phyloP scores from a whole-genome alignment of 2,113 vertebrate genomes.

The Colaptes auratus region DNA sequence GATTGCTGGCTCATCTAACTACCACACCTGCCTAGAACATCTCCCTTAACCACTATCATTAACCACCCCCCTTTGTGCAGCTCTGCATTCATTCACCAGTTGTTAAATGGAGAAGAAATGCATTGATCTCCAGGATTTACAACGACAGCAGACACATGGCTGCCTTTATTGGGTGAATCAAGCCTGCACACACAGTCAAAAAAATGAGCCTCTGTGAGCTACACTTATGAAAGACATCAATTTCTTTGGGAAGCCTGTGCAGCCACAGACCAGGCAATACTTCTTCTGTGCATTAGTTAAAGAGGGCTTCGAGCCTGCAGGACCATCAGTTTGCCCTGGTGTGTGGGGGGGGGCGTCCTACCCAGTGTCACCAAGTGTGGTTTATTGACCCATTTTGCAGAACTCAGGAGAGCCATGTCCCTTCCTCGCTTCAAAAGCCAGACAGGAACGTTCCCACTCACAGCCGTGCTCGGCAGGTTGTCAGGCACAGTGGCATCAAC shows the following conservation, averaged over 20 bases:
- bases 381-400: neutral
- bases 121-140: constrained; percentile 20
- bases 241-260: neutral
- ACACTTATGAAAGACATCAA: neutral
- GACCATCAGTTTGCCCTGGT: neutral
- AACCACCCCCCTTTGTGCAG: neutral
- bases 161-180: neutral
- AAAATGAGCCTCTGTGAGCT: neutral
- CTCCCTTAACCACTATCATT: neutral
- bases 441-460: neutral
- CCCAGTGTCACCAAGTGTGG: neutral
- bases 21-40: neutral
- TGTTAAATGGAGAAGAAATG: neutral
- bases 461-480: neutral
- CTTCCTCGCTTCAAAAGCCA: neutral
- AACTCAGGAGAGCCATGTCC: neutral
- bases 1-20: neutral
- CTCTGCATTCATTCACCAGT: neutral
- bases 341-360: neutral
- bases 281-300: neutral
- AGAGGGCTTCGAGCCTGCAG: neutral
- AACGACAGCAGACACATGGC: neutral
- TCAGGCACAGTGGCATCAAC: neutral
- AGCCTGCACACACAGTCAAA: neutral
- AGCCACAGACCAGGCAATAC: neutral